Percentiles rank a stretch among this genome's conserved stretches.
Conservation (phyloP, 2,888 invertebrate genomes). For the Erpobdella octoculata region DNA sequence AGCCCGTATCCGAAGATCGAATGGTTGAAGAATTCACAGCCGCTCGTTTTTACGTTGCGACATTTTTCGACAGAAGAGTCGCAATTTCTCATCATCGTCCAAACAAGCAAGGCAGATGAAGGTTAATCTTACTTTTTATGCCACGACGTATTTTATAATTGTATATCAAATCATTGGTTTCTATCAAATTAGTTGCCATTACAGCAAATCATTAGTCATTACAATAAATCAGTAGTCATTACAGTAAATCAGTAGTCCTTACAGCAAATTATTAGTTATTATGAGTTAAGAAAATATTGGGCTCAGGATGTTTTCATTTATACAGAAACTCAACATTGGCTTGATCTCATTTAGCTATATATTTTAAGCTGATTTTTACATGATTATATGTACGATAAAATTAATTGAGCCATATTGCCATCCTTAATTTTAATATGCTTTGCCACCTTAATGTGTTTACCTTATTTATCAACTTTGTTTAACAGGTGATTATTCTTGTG, state of each 20-base stretch:
- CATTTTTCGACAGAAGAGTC: conserved; percentile 79
- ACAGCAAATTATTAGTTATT: too few relatives aligned
- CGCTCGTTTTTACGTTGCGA: conserved; percentile 61
- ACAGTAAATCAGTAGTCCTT: too few relatives aligned
- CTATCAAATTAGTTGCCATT: too few relatives aligned
- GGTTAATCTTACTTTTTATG: not conserved
- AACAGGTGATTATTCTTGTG: conserved; percentile 79
- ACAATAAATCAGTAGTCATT: too few relatives aligned
- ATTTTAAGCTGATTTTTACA: not conserved
- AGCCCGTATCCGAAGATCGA: conserved; percentile 70
- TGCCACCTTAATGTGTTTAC: not conserved
- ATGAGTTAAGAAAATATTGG: too few relatives aligned
- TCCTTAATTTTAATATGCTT: too few relatives aligned
- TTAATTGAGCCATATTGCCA: too few relatives aligned
- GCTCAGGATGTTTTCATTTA: too few relatives aligned
- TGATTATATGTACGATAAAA: not conserved
- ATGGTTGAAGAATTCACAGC: conserved; percentile 73
- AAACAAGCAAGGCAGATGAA: conserved; percentile 65
- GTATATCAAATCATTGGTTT: too few relatives aligned
- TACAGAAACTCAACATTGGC: too few relatives aligned
- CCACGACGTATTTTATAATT: too few relatives aligned
- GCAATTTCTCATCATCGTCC: conserved; percentile 77
- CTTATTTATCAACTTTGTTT: not conserved
- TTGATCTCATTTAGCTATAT: not conserved
- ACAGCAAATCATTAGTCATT: too few relatives aligned